A percentile compares a stretch with the other conserved stretches of the same genome.
phyloP scores from a whole-genome alignment of 2,797 vertebrate species.

The Aselliscus stoliczkanus region DNA sequence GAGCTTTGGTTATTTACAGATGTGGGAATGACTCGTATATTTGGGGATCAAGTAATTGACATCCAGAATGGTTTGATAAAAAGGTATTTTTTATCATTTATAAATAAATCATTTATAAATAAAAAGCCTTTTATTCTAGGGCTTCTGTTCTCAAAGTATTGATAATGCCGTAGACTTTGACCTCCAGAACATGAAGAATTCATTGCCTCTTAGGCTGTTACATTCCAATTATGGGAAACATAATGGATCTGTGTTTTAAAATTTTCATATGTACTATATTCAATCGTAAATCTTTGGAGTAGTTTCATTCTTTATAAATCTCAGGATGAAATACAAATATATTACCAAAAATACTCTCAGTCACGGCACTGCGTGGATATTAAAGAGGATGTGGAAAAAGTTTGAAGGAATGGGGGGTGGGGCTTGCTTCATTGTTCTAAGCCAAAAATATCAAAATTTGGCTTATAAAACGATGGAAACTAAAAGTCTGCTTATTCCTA shows the following conservation, averaged over 20 bases:
- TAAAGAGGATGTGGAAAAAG: conserved; percentile 69
- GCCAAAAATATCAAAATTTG: conserved; percentile 71
- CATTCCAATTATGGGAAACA: conserved; percentile 4
- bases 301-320: conserved; percentile 63
- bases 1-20: background rate
- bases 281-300: conserved; percentile 29
- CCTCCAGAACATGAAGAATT: background rate
- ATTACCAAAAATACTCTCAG: conserved; percentile 43
- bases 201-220: background rate
- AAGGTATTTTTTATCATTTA: too few relatives aligned
- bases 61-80: background rate
- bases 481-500: conserved; percentile 69
- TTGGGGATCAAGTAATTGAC: background rate
- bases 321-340: conserved; percentile 63
- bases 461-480: conserved; percentile 66
- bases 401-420: conserved; percentile 46
- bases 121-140: background rate
- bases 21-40: background rate
- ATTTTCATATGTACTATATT: conserved; percentile 42
- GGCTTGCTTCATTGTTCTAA: conserved; percentile 63
- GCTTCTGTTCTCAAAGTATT: background rate
- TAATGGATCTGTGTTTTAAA: conserved; percentile 24
- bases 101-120: too few relatives aligned
- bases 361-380: conserved; percentile 41
- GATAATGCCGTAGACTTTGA: background rate